Evolutionary conservation across 2,888 invertebrate species (phyloP).

Genomic region (Troides oblongomaculatus): DNA sequence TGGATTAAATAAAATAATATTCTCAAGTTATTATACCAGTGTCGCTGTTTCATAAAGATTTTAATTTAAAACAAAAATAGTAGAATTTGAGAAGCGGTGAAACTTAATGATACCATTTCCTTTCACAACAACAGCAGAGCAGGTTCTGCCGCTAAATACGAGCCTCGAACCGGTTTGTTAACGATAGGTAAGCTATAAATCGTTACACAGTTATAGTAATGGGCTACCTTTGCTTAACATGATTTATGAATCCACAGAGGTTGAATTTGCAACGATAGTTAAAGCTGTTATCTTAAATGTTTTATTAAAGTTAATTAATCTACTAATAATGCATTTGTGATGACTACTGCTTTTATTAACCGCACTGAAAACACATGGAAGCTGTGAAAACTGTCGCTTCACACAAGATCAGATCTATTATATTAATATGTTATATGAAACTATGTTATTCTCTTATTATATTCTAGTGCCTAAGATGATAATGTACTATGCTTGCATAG

Average conservation of each 20-base stretch:
- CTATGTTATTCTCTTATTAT: no score
- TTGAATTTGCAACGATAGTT: conserved; percentile 39
- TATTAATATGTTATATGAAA: no score
- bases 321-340: neutral
- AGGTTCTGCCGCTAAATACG: conserved; percentile 66
- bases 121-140: conserved; percentile 63
- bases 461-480: no score
- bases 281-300: neutral
- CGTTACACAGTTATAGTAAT: conserved; percentile 65
- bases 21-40: neutral
- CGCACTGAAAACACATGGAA: no score
- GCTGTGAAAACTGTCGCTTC: no score
- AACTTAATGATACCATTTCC: conserved; percentile 76
- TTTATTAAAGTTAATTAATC: neutral
- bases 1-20: no score
- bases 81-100: conserved; percentile 42
- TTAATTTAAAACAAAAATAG: neutral
- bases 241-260: conserved; percentile 59
- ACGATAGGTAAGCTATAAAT: conserved; percentile 74
- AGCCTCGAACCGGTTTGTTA: conserved; percentile 66
- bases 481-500: no score
- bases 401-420: no score
- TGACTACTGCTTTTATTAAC: no score
- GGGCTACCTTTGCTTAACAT: conserved; percentile 57
- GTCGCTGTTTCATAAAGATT: neutral